These are phyloP conservation scores for Tineola bisselliella DNA, from an alignment of 2,888 invertebrate species.

Conservation along the genomic window DNA sequence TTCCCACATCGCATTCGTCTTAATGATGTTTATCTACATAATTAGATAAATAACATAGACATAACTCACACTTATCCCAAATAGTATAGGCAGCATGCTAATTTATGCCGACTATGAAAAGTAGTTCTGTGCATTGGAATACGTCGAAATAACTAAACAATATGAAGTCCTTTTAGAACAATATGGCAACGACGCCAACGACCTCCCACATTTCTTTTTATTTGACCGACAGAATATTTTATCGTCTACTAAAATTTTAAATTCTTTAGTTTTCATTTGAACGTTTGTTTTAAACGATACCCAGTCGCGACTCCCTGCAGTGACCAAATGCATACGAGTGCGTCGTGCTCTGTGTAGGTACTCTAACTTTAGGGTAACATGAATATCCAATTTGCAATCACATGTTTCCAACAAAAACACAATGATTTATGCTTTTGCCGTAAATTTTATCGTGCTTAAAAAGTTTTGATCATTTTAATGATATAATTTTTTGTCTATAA, in stretches of 20 bases:
- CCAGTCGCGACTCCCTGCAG: background rate
- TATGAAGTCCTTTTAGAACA: too few relatives aligned
- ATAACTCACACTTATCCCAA: too few relatives aligned
- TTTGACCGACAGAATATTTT: background rate
- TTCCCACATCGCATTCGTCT: background rate
- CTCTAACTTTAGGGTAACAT: constrained; percentile 23
- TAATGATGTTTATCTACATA: too few relatives aligned
- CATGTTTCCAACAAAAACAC: background rate
- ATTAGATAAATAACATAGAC: too few relatives aligned
- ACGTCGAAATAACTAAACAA: too few relatives aligned
- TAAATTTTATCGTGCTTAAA: background rate
- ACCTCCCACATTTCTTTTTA: constrained; percentile 7
- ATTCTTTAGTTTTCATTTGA: background rate
- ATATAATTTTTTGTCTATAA: constrained; percentile 19
- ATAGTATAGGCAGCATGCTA: too few relatives aligned
- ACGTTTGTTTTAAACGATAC: background rate
- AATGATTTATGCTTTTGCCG: background rate
- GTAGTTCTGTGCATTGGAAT: too few relatives aligned
- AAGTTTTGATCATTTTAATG: background rate
- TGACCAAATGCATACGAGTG: background rate
- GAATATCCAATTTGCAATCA: constrained; percentile 27
- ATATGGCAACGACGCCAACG: background rate
- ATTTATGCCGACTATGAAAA: too few relatives aligned
- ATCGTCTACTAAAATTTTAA: background rate
- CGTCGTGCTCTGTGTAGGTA: background rate